Evolutionary conservation across 2,113 vertebrate genomes (phyloP), one percentile per base, ranked within the genome.

Genomic region (Pterocles orientalis): DNA sequence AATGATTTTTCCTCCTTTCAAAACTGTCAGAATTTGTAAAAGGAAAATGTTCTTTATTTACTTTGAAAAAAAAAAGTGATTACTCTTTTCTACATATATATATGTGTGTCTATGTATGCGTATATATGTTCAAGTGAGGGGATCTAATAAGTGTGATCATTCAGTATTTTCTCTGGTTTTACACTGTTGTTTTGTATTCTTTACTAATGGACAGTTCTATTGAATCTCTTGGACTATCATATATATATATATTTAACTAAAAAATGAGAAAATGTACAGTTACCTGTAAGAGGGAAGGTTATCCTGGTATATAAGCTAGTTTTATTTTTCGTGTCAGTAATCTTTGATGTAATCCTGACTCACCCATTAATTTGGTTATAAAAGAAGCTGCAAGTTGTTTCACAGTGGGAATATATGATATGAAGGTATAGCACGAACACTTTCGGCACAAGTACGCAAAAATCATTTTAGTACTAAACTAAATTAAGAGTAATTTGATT

Each of bases 401-500:
- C 70, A 29, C 53, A 15, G 7, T 51, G 28, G 36, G 18, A 94
- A 81, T 72, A 41, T 53, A n/a, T 73, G 25, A 57, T 90, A 33
- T n/a, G n/a, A 88, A 85, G n/a, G 9, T 76, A 51, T 80, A 54
- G 29, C 47, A 39, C 7, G 39, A 77, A 18, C 20, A 29, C 29
- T 58, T 87, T 86, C 43, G 76, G 29, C 53, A 61, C 10, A 73
- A 81, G 50, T 50, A 36, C 36, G 85, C 71, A 29, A 75, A 87
- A 62, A 64, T 60, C 9, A 39, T 84, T 92, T 61, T 43, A 82
- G 41, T 29, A 54, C 26, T 84, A 60, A 77, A 78, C 41, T 60
- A 56, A 82, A 82, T 82, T 31, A 64, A 69, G 47, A 82, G 14
- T 70, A 14, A 58, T 89, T 92, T 96, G 57, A 70, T 95, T 90